Percentiles rank a stretch among this genome's conserved stretches.
Conservation (phyloP, 2,888 invertebrate species). For the Drosophila macrospina region DNA sequence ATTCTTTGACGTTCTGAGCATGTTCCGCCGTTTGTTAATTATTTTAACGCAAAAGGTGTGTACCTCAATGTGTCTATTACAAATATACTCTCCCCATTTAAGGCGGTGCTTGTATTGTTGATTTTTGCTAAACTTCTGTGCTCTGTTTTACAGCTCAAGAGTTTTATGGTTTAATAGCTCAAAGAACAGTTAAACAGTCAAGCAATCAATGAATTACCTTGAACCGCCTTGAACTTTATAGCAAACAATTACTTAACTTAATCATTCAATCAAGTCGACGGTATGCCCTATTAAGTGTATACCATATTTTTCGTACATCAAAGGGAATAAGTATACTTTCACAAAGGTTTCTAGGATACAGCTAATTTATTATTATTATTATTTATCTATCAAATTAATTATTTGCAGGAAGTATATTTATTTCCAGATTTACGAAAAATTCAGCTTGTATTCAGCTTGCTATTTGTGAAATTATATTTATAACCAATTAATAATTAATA, state of each 20-base stretch:
- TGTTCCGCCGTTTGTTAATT: slow-evolving; percentile 96
- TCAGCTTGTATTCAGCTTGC: background rate
- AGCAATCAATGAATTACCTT: slow-evolving; percentile 27
- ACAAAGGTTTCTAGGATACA: slow-evolving; percentile 52
- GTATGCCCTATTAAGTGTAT: slow-evolving; percentile 50
- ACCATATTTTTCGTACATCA: slow-evolving; percentile 43
- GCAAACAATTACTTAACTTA: slow-evolving; percentile 32
- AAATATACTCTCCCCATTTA: background rate
- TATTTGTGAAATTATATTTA: slow-evolving; percentile 76
- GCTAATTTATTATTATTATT: too few relatives aligned
- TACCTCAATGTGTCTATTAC: background rate
- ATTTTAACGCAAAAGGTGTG: slow-evolving; percentile 95
- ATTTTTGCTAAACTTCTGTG: slow-evolving; percentile 29
- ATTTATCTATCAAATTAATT: too few relatives aligned
- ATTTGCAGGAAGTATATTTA: slow-evolving; percentile 66
- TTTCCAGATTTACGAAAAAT: slow-evolving; percentile 56
- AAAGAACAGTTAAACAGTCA: slow-evolving; percentile 15
- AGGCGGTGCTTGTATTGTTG: slow-evolving; percentile 16
- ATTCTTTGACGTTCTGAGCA: slow-evolving; percentile 97
- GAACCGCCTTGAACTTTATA: slow-evolving; percentile 21
- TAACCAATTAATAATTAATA: slow-evolving; percentile 30
- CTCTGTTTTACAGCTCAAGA: slow-evolving; percentile 69
- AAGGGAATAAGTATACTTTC: slow-evolving; percentile 79
- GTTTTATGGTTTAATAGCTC: slow-evolving; percentile 65
- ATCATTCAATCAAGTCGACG: slow-evolving; percentile 53